Conservation (phyloP, 2,888 invertebrate genomes). For the Sinodicranocentrus sp. region DNA sequence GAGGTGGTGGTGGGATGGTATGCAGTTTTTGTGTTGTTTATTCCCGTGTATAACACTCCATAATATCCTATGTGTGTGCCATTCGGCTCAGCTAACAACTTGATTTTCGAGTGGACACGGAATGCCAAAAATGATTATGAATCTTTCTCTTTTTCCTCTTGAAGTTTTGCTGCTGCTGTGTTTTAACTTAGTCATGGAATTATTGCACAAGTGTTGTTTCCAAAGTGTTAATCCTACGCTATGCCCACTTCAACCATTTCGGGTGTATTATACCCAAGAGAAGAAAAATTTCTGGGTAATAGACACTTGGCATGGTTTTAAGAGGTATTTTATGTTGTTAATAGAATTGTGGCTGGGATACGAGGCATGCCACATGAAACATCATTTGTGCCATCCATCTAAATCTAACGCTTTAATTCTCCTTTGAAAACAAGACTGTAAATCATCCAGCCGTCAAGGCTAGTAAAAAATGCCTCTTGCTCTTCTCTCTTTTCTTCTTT, state of each 20-base stretch:
- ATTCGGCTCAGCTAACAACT: constrained; percentile 48
- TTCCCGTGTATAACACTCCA: constrained; percentile 19
- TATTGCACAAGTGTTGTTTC: constrained; percentile 14
- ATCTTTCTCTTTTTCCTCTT: constrained; percentile 3
- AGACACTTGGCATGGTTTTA: constrained; percentile 45
- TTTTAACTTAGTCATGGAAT: constrained; percentile 20
- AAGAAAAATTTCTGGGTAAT: constrained; percentile 38
- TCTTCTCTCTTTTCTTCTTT: constrained; percentile 13
- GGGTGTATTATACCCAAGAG: too few species aligned
- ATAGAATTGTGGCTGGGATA: constrained; percentile 37
- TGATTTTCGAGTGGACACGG: constrained; percentile 61
- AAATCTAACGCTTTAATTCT: constrained; percentile 70
- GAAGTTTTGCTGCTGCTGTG: constrained; percentile 10
- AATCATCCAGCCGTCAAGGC: constrained; percentile 75
- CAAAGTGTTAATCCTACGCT: constrained; percentile 7
- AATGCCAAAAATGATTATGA: constrained; percentile 22
- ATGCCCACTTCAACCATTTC: not conserved
- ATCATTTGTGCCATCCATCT: constrained; percentile 45
- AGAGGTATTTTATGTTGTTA: constrained; percentile 46
- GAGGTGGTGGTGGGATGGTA: constrained; percentile 32
- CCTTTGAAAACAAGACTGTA: constrained; percentile 76
- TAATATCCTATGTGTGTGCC: constrained; percentile 27
- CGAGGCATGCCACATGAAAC: constrained; percentile 15
- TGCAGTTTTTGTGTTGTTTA: constrained; percentile 55
- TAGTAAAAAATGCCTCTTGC: constrained; percentile 44